Evolutionary conservation across 2,888 invertebrate species (phyloP).

Genomic region (Abrostola tripartita): DNA sequence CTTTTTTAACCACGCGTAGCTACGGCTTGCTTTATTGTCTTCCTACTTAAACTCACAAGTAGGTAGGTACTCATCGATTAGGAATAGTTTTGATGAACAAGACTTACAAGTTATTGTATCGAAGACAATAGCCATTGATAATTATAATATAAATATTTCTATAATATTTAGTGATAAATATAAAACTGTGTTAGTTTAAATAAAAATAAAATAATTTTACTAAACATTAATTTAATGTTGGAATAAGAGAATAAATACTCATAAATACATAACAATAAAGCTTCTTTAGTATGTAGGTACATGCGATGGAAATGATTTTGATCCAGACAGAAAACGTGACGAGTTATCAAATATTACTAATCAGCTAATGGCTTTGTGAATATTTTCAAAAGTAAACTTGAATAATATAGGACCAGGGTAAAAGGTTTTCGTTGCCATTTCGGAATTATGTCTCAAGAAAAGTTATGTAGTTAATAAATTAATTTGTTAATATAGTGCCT

Average conservation of each 20-base stretch:
- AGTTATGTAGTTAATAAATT: background rate
- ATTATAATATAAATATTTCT: too few species aligned
- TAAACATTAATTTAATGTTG: background rate
- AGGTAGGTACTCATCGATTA: too few species aligned
- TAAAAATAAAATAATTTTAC: too few species aligned
- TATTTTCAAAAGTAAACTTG: slow-evolving; percentile 39
- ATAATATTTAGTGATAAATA: too few species aligned
- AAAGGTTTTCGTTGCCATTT: slow-evolving; percentile 38
- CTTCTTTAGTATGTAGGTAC: background rate
- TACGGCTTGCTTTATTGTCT: too few species aligned
- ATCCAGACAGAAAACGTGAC: slow-evolving; percentile 15
- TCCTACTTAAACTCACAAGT: too few species aligned
- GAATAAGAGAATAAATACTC: background rate
- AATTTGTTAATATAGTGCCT: background rate
- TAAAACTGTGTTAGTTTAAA: too few species aligned
- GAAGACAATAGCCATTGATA: too few species aligned
- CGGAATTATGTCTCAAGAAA: slow-evolving; percentile 10
- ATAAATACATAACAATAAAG: background rate
- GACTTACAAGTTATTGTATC: too few species aligned
- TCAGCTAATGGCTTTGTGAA: slow-evolving; percentile 42
- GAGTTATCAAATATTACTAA: slow-evolving; percentile 42
- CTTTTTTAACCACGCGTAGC: too few species aligned
- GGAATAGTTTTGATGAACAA: too few species aligned
- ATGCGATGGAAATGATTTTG: slow-evolving; percentile 11
- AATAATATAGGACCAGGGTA: slow-evolving; percentile 13